A percentile compares a stretch with the other conserved stretches of the same genome.
phyloP scores from a whole-genome alignment of 2,888 invertebrate genomes.

The Hylaea fasciaria region DNA sequence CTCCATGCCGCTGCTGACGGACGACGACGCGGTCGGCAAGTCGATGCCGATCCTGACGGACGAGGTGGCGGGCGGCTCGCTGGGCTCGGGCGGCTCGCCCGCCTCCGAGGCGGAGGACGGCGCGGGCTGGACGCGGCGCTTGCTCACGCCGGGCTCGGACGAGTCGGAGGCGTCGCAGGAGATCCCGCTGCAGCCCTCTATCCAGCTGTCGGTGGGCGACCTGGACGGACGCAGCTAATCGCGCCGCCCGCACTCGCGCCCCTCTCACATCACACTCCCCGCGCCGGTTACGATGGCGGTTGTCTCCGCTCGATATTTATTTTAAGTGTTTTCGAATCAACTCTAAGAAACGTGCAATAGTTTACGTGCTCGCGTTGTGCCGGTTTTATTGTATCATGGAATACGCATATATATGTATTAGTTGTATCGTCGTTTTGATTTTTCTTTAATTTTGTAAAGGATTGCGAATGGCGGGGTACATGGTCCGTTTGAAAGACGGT shows the following conservation, averaged over 20 bases:
- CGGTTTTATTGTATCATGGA: conserved; percentile 32
- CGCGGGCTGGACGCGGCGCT: conserved; percentile 63
- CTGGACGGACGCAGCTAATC: conserved; percentile 64
- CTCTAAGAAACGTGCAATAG: conserved; percentile 61
- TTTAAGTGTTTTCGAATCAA: conserved; percentile 23
- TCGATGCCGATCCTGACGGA: conserved; percentile 80
- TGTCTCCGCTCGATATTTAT: conserved; percentile 33
- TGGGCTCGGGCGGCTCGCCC: conserved; percentile 22
- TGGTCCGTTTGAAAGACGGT: conserved; percentile 38
- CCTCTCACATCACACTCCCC: neutral
- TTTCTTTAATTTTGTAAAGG: conserved; percentile 21
- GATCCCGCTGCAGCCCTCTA: conserved; percentile 72
- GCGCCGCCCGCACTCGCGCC: conserved; percentile 1
- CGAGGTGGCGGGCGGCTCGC: conserved; percentile 44
- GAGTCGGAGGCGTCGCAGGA: conserved; percentile 74
- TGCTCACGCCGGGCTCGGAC: conserved; percentile 70
- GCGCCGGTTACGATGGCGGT: neutral
- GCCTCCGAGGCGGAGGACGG: conserved; percentile 62
- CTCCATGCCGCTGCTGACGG: conserved; percentile 86
- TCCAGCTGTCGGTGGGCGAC: conserved; percentile 70
- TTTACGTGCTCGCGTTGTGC: conserved; percentile 49
- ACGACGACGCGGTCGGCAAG: conserved; percentile 71
- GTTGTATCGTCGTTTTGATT: conserved; percentile 15
- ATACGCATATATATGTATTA: conserved; percentile 7
- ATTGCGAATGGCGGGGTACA: conserved; percentile 3